Evolutionary conservation across 2,888 invertebrate genomes (phyloP), one percentile per base, ranked within the genome.

Genomic region (Sarcophaga rosellei): DNA sequence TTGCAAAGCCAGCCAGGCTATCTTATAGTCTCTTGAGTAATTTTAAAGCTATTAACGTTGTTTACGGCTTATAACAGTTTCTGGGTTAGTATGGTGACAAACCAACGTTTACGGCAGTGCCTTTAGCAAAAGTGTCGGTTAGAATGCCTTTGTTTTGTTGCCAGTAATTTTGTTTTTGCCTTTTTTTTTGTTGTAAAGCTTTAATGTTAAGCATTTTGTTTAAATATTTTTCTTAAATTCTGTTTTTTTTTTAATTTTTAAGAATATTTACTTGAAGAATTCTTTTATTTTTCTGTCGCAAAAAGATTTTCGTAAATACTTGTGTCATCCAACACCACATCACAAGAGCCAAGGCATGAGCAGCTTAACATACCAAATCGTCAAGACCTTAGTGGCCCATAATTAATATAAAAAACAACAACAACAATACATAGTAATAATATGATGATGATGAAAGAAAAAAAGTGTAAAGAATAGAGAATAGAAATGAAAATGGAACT

Each of bases 361-460:
- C 11, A n/a, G 63, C 11, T 82, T 25, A 72, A 45, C 70, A 82
- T 53, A 59, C 61, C 59, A 81, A 73, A 86, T 77, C 83, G 70
- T 74, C 80, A 77, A 86, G 80, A 86, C 76, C 86, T 83, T 63
- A 45, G 76, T 84, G 84, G 81, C 86, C 86, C 84, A 86, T 77
- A 84, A 84, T 86, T 86, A 78, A 84, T 77, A 84, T 77, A 63
- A 72, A 61, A 61, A 21, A 25, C 47, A 15, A 57, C n/a, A 17
- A 59, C 23, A 69, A 35, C 25, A 65, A 74, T 17, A 21, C 25
- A 35, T 63, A 44, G 61, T 70, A 23, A 47, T 35, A 15, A 35
- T 10, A 35, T 35, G 35, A 35, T 35, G 35, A 35, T 6, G 35
- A 45, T 17, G 53, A 74, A 63, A n/a, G 73, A 65, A 57, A 44